Conservation (phyloP, 2,888 invertebrate species). For the Ophion ellenae region DNA sequence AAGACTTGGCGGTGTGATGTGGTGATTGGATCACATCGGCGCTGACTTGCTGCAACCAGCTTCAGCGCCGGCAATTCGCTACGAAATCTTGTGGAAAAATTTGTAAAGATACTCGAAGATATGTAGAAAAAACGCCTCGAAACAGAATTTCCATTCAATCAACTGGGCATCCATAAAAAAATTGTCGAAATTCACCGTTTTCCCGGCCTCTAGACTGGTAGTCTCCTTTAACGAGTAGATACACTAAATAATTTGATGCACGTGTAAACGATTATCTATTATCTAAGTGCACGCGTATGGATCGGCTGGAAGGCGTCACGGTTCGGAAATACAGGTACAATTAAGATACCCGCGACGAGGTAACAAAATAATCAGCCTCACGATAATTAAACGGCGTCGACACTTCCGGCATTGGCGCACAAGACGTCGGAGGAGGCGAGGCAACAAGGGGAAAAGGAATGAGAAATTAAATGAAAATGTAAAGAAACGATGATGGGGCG, state of each 20-base stretch:
- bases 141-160: not conserved
- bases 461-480: not conserved
- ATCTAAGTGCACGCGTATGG: not conserved
- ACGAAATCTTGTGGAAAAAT: no score
- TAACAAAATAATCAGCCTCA: constrained; percentile 50
- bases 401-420: constrained; percentile 12
- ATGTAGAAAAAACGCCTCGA: not conserved
- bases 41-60: no score
- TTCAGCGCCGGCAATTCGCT: no score
- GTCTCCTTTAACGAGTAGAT: not conserved
- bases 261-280: not conserved
- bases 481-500: not conserved
- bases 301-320: not conserved
- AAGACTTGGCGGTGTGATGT: no score
- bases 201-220: no score
- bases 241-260: not conserved
- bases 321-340: not conserved
- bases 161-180: not conserved
- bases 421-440: constrained; percentile 13
- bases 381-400: constrained; percentile 58
- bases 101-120: no score
- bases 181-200: not conserved
- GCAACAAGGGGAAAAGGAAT: not conserved
- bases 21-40: no score
- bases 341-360: constrained; percentile 50